Percentiles rank a stretch among this genome's conserved stretches.
phyloP scores from a whole-genome alignment of 2,888 invertebrate species.

The Agrypnus murinus region DNA sequence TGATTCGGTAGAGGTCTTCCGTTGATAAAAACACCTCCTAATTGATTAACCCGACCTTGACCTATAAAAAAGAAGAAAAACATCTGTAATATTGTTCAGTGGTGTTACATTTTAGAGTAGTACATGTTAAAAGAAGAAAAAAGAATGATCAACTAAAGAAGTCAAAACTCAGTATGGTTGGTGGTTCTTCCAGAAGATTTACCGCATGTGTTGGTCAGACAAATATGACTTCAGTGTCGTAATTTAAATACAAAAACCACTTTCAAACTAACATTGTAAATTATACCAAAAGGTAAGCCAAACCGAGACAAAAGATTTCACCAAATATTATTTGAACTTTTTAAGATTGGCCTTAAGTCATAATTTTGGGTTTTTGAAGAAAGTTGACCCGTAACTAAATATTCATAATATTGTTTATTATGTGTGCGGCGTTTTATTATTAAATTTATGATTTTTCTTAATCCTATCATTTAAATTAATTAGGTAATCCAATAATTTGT shows the following conservation, averaged over 20 bases:
- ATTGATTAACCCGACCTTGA: constrained; percentile 96
- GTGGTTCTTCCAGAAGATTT: constrained; percentile 26
- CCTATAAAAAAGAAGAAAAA: constrained; percentile 76
- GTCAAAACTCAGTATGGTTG: background rate
- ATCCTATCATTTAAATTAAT: background rate
- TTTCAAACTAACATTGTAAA: constrained; percentile 31
- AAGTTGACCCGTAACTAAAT: constrained; percentile 15
- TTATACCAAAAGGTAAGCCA: constrained; percentile 1
- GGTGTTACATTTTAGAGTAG: background rate
- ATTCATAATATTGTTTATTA: constrained; percentile 4
- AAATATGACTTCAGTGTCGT: constrained; percentile 19
- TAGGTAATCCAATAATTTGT: no score
- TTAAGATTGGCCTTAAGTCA: constrained; percentile 7
- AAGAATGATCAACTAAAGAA: background rate
- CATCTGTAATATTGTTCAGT: no score
- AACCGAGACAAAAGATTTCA: constrained; percentile 25
- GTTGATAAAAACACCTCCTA: constrained; percentile 98
- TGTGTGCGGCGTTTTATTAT: background rate
- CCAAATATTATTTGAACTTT: constrained; percentile 6
- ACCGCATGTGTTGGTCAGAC: constrained; percentile 27
- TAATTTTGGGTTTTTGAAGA: background rate
- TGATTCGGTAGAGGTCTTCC: constrained; percentile 98
- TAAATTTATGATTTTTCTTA: background rate
- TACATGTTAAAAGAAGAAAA: background rate
- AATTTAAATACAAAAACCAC: constrained; percentile 33